Evolutionary conservation across 2,113 vertebrate genomes (phyloP), one percentile per base, ranked within the genome.

Genomic region (Zosterops lateralis): DNA sequence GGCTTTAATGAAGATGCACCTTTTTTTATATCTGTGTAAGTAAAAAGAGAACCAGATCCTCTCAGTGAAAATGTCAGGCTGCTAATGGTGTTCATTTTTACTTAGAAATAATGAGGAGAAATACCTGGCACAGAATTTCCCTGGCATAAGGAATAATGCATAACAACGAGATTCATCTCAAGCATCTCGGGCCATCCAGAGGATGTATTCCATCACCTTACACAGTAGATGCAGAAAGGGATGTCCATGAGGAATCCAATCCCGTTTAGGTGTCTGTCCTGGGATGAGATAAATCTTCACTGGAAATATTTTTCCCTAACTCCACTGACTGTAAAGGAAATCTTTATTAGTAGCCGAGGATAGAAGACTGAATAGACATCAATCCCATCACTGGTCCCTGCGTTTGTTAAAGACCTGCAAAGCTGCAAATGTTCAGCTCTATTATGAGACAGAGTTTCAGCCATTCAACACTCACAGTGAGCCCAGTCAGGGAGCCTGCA

Each of bases 81-180:
- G 86, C 25, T 93, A 81, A 84, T 87, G n/a, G 58, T 32, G 17
- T 71, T 92, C 75, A 48, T 82, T 95, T 90, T 92, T 74, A 91
- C 34, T 71, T 48, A 44, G 61, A 94, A 94, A 95, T 92, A 76
- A 84, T 70, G 64, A 93, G 64, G 47, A 79, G 29, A 78, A 85
- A 58, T 87, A 91, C 44, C 64, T 94, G 75, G 79, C 67, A 87
- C 26, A 40, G 38, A 85, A 60, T 77, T 93, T 84, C 14, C 56
- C 60, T 70, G 60, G 44, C 67, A 80, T 83, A 91, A 83, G 67
- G 56, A 91, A 58, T 56, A 73, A 31, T 42, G 19, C 13, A 25
- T 64, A 87, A 53, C 38, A 20, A 57, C 68, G 78, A 91, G 22
- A 75, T 57, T 87, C 6, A 72, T 79, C 64, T 89, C 40, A 11